A percentile compares a stretch with the other conserved stretches of the same genome.
Conservation (phyloP, 2,113 vertebrate species). For the Myxocyprinus asiaticus region DNA sequence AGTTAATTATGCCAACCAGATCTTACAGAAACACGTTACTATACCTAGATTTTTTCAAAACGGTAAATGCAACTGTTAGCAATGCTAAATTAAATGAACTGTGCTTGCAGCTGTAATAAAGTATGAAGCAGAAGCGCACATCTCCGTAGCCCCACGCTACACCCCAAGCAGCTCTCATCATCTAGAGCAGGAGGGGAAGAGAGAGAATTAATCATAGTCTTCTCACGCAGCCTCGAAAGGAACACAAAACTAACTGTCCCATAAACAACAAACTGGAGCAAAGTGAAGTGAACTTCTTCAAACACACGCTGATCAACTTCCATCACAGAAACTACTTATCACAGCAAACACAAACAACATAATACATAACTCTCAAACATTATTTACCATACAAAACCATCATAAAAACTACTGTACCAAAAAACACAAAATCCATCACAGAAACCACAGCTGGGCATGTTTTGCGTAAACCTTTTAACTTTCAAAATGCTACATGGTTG, state of each 20-base stretch:
- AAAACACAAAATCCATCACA: no score
- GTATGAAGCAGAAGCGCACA: background rate
- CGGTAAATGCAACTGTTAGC: background rate
- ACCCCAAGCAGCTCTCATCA: background rate
- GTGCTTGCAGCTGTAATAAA: background rate
- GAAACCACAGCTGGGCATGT: no score
- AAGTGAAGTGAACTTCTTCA: background rate
- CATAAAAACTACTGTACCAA: no score
- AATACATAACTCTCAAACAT: no score
- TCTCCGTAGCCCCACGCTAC: background rate
- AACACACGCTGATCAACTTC: background rate
- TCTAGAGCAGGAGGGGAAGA: background rate
- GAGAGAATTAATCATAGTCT: slow-evolving; percentile 40
- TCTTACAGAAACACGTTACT: no score
- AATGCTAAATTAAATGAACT: slow-evolving; percentile 13
- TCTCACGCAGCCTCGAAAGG: slow-evolving; percentile 15
- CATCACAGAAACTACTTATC: background rate
- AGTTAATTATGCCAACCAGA: no score
- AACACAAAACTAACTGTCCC: slow-evolving; percentile 40
- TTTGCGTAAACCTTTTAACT: no score
- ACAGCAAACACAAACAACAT: no score
- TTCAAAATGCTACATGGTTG: no score
- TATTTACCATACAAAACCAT: no score
- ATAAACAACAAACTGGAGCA: slow-evolving; percentile 36
- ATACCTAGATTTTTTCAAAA: no score